Evolutionary conservation across 92 coral and sea anemone genomes (phyloP).

Genomic region (Porites evermanni): DNA sequence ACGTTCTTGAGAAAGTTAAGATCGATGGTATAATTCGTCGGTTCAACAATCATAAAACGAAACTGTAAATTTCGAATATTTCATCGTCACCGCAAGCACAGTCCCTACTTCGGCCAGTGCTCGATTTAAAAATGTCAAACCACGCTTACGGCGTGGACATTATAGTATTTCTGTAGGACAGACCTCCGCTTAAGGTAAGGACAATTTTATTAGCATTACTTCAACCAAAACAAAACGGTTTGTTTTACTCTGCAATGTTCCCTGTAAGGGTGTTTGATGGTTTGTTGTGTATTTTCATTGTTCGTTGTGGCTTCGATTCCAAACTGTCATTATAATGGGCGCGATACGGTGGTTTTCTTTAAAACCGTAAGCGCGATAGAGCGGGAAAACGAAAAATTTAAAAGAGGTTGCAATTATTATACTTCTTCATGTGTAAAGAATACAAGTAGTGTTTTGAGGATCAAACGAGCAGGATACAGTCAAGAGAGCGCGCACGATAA

Average conservation of each 20-base stretch:
- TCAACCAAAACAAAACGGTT: constrained; percentile 22
- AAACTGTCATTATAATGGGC: not conserved
- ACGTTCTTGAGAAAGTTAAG: not conserved
- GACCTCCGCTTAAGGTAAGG: constrained; percentile 32
- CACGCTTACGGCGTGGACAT: not conserved
- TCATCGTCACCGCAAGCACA: not conserved
- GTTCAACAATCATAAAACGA: not conserved
- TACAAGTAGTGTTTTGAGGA: too few species aligned
- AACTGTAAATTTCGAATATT: not conserved
- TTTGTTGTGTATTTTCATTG: not conserved
- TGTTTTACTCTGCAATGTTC: constrained; percentile 4
- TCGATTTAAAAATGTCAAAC: not conserved
- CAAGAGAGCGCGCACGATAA: too few species aligned
- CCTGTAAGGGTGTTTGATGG: not conserved
- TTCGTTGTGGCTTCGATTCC: not conserved
- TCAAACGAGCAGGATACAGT: too few species aligned
- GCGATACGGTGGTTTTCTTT: not conserved
- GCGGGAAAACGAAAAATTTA: not conserved
- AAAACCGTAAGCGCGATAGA: not conserved
- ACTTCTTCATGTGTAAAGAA: too few species aligned
- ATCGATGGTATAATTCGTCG: not conserved
- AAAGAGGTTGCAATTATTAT: too few species aligned
- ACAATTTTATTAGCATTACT: constrained; percentile 15
- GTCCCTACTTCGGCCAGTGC: not conserved
- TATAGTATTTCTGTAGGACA: constrained; percentile 18